Conservation (phyloP, 2,888 invertebrate genomes). For the Anthoptus insignis region DNA sequence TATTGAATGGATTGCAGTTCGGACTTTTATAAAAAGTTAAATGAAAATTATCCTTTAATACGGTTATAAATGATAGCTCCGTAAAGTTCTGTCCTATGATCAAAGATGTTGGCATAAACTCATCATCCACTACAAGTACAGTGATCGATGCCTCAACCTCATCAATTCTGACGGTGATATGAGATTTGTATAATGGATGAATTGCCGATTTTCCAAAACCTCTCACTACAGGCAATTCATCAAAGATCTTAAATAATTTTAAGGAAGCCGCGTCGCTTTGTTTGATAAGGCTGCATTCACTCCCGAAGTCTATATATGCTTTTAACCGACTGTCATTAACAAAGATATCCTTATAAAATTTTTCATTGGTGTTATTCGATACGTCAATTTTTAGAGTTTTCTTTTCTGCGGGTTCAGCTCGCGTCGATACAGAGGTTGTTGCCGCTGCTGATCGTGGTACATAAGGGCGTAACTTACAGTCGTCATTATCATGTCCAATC, state of each 20-base stretch:
- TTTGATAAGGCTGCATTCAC: conserved; percentile 24
- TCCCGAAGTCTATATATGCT: conserved; percentile 32
- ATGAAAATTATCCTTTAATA: neutral
- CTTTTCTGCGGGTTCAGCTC: conserved; percentile 13
- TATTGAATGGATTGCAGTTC: conserved; percentile 15
- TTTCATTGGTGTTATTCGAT: conserved; percentile 21
- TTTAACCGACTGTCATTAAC: conserved; percentile 22
- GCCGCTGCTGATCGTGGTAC: conserved; percentile 21
- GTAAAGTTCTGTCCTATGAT: conserved; percentile 13
- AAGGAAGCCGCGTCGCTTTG: conserved; percentile 19
- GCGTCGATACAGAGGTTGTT: conserved; percentile 23
- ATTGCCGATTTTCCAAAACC: conserved; percentile 44
- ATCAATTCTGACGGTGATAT: conserved; percentile 26
- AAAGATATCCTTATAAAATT: conserved; percentile 21
- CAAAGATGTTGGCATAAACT: neutral
- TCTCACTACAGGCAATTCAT: conserved; percentile 37
- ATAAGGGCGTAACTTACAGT: conserved; percentile 26
- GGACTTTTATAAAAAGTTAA: conserved; percentile 10
- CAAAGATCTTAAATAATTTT: conserved; percentile 17
- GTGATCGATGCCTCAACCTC: neutral
- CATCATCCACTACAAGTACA: neutral
- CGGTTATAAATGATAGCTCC: conserved; percentile 8
- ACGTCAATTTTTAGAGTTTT: conserved; percentile 11
- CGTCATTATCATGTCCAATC: conserved; percentile 27
- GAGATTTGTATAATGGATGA: conserved; percentile 35